Percentiles rank a stretch among this genome's conserved stretches.
Conservation (phyloP, 2,888 invertebrate genomes). For the Mongoloraphidia duomilia region DNA sequence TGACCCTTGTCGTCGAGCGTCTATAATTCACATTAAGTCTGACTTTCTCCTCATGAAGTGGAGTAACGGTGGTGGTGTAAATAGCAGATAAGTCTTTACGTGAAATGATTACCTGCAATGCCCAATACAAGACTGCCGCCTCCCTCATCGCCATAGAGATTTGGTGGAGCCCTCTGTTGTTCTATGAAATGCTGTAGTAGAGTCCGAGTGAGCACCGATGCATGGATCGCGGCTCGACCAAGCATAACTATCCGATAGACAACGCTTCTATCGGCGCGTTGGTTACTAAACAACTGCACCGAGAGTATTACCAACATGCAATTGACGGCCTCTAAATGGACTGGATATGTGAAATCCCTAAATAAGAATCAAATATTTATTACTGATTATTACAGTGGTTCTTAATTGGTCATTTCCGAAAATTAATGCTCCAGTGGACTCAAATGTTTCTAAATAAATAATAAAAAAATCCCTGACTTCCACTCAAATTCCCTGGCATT, state of each 20-base stretch:
- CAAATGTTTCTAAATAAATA: too few species aligned
- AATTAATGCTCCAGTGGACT: too few species aligned
- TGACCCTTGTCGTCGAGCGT: too few species aligned
- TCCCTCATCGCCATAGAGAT: slow-evolving; percentile 45
- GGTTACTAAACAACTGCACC: slow-evolving; percentile 68
- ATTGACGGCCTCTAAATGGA: slow-evolving; percentile 81
- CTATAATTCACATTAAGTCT: too few species aligned
- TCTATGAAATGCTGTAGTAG: slow-evolving; percentile 61
- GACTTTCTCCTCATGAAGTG: too few species aligned
- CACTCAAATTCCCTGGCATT: too few species aligned
- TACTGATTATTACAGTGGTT: neutral
- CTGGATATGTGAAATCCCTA: slow-evolving; percentile 68
- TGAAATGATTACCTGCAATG: slow-evolving; percentile 34
- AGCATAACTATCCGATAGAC: slow-evolving; percentile 57
- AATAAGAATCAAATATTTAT: slow-evolving; percentile 7
- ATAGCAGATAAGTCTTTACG: slow-evolving; percentile 1
- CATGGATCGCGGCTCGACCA: slow-evolving; percentile 57
- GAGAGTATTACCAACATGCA: slow-evolving; percentile 76
- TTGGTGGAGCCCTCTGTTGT: slow-evolving; percentile 51
- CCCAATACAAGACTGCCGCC: slow-evolving; percentile 79
- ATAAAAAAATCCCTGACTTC: too few species aligned
- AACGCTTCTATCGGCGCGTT: slow-evolving; percentile 50
- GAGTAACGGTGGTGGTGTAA: too few species aligned
- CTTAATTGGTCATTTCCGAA: too few species aligned
- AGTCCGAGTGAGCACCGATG: slow-evolving; percentile 63